Base-by-base conservation (phyloP, 1,140 invertebrate species). In the Pachypsylla venusta region DNA sequence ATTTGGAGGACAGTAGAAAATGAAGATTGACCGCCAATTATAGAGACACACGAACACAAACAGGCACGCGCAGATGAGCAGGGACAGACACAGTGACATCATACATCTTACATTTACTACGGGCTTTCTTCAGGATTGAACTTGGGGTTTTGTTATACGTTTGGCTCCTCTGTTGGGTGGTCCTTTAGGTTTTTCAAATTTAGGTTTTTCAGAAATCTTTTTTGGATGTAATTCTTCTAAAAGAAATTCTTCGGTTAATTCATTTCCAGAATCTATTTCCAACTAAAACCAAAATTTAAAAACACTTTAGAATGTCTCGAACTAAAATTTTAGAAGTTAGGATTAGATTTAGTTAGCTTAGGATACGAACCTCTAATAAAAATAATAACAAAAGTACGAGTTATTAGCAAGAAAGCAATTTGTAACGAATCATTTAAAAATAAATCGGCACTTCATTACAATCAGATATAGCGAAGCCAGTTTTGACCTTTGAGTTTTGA, bases 221-320 rank as follows among this genome's bases (percentile, higher is more conserved):
- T 90, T 93, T 7, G 94, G 94, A 75, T 98, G 92, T 60, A 98
- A 79, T 75, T 97, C 91, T 65, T 95, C 91, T 70, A 89, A 81
- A 5, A 98, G 75, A 73, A 80, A 94, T 62, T 87, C 83, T 73
- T 92, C 89, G 1, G 87, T 93, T 54, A 98, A 70, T 75, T 97
- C 92, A 64, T 80, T 79, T 48, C 86, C 85, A 65, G 84, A 81
- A 70, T 94, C 90, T 64, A 94, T 87, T 81, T 97, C 93, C 71
- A 98, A 71, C 92, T 96, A 74, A 60, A 78, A 71, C n/a, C n/a
- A n/a, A n/a, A n/a, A n/a, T n/a, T n/a, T n/a, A n/a, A n/a, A n/a
- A n/a, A n/a, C n/a, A n/a, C n/a, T n/a, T n/a, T n/a, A n/a, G n/a
- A n/a, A n/a, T n/a, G n/a, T n/a, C n/a, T n/a, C n/a, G n/a, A n/a